Evolutionary conservation across 2,888 invertebrate genomes (phyloP).

Genomic region (Drosophila cognata): DNA sequence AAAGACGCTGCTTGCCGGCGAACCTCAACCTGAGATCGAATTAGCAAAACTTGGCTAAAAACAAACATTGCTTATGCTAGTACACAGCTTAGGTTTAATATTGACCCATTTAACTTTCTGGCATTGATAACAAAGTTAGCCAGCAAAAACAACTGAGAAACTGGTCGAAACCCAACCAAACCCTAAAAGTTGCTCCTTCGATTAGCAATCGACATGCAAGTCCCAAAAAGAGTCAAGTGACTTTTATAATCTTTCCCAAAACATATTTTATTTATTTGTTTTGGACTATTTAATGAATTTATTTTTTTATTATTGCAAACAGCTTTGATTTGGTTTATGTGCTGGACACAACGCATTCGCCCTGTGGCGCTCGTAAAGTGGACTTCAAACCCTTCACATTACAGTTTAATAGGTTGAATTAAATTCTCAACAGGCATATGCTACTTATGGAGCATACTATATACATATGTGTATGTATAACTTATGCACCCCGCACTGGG

Average conservation of each 20-base stretch:
- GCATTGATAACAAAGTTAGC: not conserved
- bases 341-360: slow-evolving; percentile 13
- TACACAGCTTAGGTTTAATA: not conserved
- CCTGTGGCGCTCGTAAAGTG: slow-evolving; percentile 2
- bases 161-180: not conserved
- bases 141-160: not conserved
- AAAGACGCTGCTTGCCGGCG: not conserved
- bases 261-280: not conserved
- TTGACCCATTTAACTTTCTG: slow-evolving; percentile 7
- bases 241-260: not conserved
- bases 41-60: not conserved
- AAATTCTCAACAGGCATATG: slow-evolving; percentile 59
- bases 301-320: not conserved
- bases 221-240: not conserved
- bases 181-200: not conserved
- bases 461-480: slow-evolving; percentile 13
- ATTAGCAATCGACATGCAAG: not conserved
- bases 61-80: slow-evolving; percentile 1
- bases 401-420: slow-evolving; percentile 59
- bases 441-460: slow-evolving; percentile 31
- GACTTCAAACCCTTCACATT: slow-evolving; percentile 8
- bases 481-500: slow-evolving; percentile 30
- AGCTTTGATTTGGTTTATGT: not conserved
- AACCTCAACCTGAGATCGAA: slow-evolving; percentile 15
- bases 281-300: not conserved